Base-by-base conservation (phyloP, 2,113 vertebrate genomes). In the Tachuris rubrigastra region DNA sequence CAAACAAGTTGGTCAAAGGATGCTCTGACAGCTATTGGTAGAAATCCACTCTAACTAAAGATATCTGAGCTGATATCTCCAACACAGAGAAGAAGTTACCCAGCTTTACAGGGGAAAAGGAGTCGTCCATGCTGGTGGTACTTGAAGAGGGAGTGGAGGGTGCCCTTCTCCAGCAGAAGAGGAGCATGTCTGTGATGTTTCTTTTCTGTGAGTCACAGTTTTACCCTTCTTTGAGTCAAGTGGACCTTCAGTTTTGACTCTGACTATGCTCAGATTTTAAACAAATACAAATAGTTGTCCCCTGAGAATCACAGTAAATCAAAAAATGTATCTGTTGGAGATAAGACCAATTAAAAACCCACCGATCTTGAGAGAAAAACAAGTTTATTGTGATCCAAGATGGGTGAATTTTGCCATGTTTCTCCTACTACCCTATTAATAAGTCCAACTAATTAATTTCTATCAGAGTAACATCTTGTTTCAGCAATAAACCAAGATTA, bases 101-200 rank as follows among this genome's bases (percentile, higher is more conserved):
- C 52, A 39, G 30, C 20, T 60, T 79, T 37, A 62, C 12, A 30
- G 24, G 44, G 49, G 12, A 76, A 42, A 15, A 44, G 35, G 14
- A 77, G 39, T 27, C 73, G 39, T 12, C 42, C 20, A 4, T 0
- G 0, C 5, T 24, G n/a, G 39, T 1, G 4, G n/a, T 37, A 39
- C 17, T 58, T 50, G 35, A 41, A 37, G 28, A 55, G 9, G 42
- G 15, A 42, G 18, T 1, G 8, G 22, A 89, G 9, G 19, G 19
- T 59, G 52, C 41, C 35, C n/a, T 42, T 39, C 47, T 28, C 37
- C 75, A 71, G 55, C 35, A 71, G 25, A 25, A 30, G 10, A 39
- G 41, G 2, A 68, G 41, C 18, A 4, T 44, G 44, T 44, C 18
- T 2, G 44, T 9, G 46, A 55, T 11, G 3, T 33, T 67, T 73